A percentile compares a stretch with the other conserved stretches of the same genome.
These are phyloP conservation scores for Synodontis membranacea DNA, from an alignment of 2,113 vertebrate genomes.

Conservation along the genomic window DNA sequence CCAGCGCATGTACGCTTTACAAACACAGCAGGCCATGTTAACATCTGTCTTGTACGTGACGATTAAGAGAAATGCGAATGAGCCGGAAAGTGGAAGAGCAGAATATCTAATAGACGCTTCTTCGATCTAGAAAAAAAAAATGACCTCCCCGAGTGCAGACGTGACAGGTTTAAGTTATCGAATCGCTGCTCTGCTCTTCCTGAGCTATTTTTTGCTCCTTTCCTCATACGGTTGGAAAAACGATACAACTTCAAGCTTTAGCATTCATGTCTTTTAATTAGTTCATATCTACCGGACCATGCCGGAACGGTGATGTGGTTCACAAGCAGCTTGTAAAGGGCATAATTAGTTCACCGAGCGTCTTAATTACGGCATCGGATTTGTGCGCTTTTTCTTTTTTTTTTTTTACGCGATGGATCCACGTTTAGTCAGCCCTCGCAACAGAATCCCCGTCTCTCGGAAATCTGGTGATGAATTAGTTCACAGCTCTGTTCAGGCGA, in stretches of 20 bases:
- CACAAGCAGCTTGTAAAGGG: neutral
- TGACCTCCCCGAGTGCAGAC: conserved; percentile 62
- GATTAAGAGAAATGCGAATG: conserved; percentile 20
- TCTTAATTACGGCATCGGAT: neutral
- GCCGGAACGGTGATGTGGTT: neutral
- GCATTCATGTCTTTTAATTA: conserved; percentile 60
- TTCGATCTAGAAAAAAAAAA: conserved; percentile 51
- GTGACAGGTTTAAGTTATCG: conserved; percentile 63
- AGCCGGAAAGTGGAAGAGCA: neutral
- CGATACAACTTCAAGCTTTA: conserved; percentile 63
- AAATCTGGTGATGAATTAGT: conserved; percentile 48
- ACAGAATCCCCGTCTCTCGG: conserved; percentile 15
- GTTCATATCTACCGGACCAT: neutral
- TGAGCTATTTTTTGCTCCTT: conserved; percentile 73
- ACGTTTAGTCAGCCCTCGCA: conserved; percentile 15
- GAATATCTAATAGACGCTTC: neutral
- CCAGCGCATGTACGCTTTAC: neutral
- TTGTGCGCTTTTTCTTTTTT: neutral
- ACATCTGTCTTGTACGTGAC: conserved; percentile 28
- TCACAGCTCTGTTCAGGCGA: conserved; percentile 51
- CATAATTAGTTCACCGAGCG: neutral
- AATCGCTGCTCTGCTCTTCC: conserved; percentile 64
- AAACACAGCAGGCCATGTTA: conserved; percentile 8
- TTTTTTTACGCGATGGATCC: no score
- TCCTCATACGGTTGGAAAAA: conserved; percentile 65